Evolutionary conservation across 1,140 invertebrate species (phyloP).

Genomic region (Ylistrum balloti): DNA sequence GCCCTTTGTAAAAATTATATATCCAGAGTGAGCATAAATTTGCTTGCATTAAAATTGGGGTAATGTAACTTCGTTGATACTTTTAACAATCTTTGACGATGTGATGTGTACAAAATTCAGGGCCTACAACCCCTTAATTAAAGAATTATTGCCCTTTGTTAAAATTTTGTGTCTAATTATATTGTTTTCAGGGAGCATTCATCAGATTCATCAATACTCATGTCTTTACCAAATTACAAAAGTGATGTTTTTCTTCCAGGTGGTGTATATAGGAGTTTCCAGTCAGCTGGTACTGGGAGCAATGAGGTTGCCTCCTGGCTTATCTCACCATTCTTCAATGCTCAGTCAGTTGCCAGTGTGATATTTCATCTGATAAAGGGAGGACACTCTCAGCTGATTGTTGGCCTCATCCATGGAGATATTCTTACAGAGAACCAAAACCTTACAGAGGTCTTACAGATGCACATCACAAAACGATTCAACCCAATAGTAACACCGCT

Average conservation of each 20-base stretch:
- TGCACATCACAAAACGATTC: neutral
- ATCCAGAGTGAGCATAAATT: no score
- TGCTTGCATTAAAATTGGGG: no score
- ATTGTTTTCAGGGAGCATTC: no score
- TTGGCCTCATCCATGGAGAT: neutral
- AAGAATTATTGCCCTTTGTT: no score
- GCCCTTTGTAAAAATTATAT: no score
- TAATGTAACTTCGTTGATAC: no score
- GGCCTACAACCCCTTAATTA: no score
- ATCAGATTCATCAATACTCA: no score
- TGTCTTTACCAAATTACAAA: neutral
- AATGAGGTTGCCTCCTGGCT: neutral
- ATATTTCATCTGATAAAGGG: neutral
- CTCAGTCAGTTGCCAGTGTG: neutral
- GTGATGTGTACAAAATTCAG: no score
- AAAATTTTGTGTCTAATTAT: no score
- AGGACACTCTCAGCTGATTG: neutral
- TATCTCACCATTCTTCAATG: neutral
- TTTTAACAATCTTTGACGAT: no score
- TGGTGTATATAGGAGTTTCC: neutral
- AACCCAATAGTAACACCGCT: neutral
- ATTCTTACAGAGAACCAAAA: neutral
- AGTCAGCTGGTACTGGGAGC: neutral
- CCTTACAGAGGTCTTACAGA: neutral
- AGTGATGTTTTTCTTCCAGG: neutral